These are phyloP conservation scores for Nasonia giraulti DNA, from an alignment of 1,140 invertebrate genomes.

Conservation along the genomic window DNA sequence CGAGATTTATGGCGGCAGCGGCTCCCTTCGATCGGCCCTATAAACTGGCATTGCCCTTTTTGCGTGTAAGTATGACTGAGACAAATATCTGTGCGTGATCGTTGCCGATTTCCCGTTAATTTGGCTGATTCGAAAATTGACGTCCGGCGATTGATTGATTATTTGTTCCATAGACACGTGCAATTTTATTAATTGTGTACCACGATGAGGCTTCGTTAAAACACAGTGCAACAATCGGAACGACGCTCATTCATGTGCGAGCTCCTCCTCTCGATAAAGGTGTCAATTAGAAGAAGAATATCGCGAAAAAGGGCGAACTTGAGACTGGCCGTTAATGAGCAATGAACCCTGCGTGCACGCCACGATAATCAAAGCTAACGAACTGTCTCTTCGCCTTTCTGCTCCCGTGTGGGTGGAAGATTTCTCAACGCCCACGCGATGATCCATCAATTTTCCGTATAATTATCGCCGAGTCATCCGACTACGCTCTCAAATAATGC, in stretches of 20 bases:
- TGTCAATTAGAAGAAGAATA: constrained; percentile 39
- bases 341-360: background rate
- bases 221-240: background rate
- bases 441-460: too few relatives aligned
- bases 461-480: too few relatives aligned
- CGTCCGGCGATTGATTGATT: too few relatives aligned
- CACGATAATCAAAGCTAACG: constrained; percentile 41
- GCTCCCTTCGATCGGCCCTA: background rate
- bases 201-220: background rate
- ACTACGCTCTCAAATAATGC: too few relatives aligned
- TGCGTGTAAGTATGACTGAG: too few relatives aligned
- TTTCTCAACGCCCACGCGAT: background rate
- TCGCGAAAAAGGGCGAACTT: background rate
- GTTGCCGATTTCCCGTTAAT: background rate
- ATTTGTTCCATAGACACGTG: background rate
- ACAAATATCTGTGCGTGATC: background rate
- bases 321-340: constrained; percentile 5
- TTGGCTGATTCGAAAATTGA: background rate
- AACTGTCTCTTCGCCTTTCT: constrained; percentile 1
- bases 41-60: background rate
- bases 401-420: too few relatives aligned
- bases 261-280: constrained; percentile 6
- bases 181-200: background rate
- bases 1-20: constrained; percentile 21
- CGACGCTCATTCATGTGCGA: background rate